A percentile compares a stretch with the other conserved stretches of the same genome.
Evolutionary conservation across 2,797 vertebrate genomes (phyloP).

Genomic region (Aplochiton taeniatus): DNA sequence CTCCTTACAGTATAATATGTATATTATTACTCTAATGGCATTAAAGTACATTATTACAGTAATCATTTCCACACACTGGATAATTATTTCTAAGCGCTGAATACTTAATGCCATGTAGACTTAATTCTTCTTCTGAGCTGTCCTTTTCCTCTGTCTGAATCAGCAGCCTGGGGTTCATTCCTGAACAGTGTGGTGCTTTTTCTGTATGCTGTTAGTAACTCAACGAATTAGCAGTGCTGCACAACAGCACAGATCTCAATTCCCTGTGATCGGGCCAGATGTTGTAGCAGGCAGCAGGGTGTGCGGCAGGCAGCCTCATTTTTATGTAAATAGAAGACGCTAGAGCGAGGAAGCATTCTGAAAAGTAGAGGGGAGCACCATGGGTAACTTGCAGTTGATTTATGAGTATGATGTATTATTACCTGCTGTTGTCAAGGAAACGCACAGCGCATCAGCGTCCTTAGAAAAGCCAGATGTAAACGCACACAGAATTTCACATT

Average conservation of each 20-base stretch:
- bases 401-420: background rate
- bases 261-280: slow-evolving; percentile 82
- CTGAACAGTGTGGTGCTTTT: slow-evolving; percentile 75
- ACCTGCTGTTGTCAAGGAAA: background rate
- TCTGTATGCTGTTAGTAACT: slow-evolving; percentile 72
- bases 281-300: slow-evolving; percentile 72
- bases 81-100: too few species aligned
- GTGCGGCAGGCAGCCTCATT: slow-evolving; percentile 70
- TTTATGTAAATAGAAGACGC: slow-evolving; percentile 76
- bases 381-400: background rate
- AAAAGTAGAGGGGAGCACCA: slow-evolving; percentile 19
- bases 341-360: slow-evolving; percentile 55
- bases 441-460: background rate
- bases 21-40: too few species aligned
- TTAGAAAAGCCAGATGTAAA: background rate
- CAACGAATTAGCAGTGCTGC: slow-evolving; percentile 76
- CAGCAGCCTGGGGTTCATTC: slow-evolving; percentile 60
- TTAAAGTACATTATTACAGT: too few species aligned
- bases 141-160: background rate
- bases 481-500: too few species aligned
- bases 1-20: too few species aligned
- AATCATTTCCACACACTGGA: too few species aligned
- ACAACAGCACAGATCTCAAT: slow-evolving; percentile 80
- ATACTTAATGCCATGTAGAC: too few species aligned
- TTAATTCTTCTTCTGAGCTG: background rate